Base-by-base conservation (phyloP, 2,888 invertebrate genomes). In the Parnassius smintheus region DNA sequence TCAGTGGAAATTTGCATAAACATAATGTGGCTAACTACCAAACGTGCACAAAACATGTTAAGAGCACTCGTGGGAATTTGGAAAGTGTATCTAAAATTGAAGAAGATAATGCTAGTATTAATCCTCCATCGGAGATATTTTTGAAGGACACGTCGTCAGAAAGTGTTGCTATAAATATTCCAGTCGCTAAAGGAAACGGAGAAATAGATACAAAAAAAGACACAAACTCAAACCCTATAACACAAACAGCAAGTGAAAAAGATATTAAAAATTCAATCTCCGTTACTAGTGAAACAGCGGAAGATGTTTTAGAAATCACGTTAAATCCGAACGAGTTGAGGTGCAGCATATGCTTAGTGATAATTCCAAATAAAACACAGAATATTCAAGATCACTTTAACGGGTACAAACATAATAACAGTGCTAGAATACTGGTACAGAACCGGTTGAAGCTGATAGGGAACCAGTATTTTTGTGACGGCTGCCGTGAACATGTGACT, bases 291-390 rank as follows among this genome's bases (percentile, higher is more conserved):
- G 25, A 25, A 25, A 25, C 25, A 25, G 25, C 7, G 3, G 25
- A 25, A 25, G 25, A 25, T 25, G 25, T 25, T 18, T 12, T 48
- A 8, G 13, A 48, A 12, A 48, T 46, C 46, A 46, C 48, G 2
- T 12, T 13, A 13, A 48, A 48, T 48, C 25, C 25, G 9, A 48
- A n/a, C 13, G 48, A 48, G 13, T 48, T 48, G 18, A 12, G n/a
- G 18, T 56, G 56, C n/a, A 56, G 25, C 22, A 22, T 56, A 44
- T 56, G 56, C 46, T 46, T 12, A 2, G 18, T 56, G 11, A 46
- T 9, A 7, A 56, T 56, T 10, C 12, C 46, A 12, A 44, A 56
- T 9, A 46, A 56, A 46, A 11, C 46, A 10, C 8, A 7, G 7
- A 45, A 12, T 4, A 11, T 46, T n/a, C 22, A 2, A 9, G 56